Evolutionary conservation across 1,140 invertebrate species (phyloP), one percentile per base, ranked within the genome.

Genomic region (Triops longicaudatus): DNA sequence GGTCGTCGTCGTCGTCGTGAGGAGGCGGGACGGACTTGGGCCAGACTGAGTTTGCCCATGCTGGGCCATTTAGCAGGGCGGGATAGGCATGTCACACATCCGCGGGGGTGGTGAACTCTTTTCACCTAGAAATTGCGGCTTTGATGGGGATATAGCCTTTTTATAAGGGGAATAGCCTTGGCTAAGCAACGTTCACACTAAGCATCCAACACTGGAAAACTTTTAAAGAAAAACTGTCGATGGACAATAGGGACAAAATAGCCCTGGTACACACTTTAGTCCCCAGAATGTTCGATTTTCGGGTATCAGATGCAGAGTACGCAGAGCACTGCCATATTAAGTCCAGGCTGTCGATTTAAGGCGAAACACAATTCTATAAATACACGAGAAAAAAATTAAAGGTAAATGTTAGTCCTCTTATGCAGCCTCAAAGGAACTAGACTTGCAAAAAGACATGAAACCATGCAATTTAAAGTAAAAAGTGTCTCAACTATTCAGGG

Each of bases 61-160:
- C 80, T 83, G 80, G 81, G 86, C 87, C 86, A 87, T 87, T 85
- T 84, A 85, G 86, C 84, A 85, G 83, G 85, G 50, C 50, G 50
- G 50, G 50, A 63, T 63, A 63, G 50, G 50, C 50, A 63, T 63
- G 50, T 63, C 50, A 63, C 50, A 63, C 50, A 63, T 63, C 50
- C 50, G 50, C 50, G 10, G 50, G 50, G 50, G 50, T 63, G 50
- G 50, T 63, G 50, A 63, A 63, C 17, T 9, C 7, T 74, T 74
- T 42, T 14, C 43, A 27, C 73, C 37, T 3, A n/a, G 12, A 41
- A 74, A 27, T 74, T 31, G 73, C n/a, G n/a, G 43, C 22, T 12
- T n/a, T 37, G 2, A 7, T 7, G 31, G 2, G 2, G 31, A 7
- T 7, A 2, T 37, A 7, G 31, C 31, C 7, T 37, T 37, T n/a